Evolutionary conservation across 2,888 invertebrate species (phyloP).

Genomic region (Apodemia duryi): DNA sequence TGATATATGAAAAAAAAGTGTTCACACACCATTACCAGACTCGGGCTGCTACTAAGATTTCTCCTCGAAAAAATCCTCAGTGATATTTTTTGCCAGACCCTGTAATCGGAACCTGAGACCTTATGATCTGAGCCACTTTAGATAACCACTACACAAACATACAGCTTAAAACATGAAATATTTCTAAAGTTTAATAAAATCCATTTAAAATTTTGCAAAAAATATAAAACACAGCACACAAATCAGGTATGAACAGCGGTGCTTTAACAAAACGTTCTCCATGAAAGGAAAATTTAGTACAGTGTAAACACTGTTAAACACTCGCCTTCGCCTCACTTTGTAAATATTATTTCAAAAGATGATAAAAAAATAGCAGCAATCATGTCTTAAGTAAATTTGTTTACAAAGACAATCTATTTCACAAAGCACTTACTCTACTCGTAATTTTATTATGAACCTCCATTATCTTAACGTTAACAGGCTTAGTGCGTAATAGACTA

Average conservation of each 20-base stretch:
- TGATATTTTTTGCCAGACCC: no score
- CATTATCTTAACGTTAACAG: constrained; percentile 24
- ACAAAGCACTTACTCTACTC: constrained; percentile 48
- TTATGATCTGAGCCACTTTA: no score
- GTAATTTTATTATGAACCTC: constrained; percentile 55
- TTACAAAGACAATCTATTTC: constrained; percentile 55
- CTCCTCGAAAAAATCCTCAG: no score
- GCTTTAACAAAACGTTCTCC: background rate
- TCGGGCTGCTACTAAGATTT: no score
- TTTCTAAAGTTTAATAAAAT: background rate
- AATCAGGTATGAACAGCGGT: background rate
- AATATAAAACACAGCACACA: no score
- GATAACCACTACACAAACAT: no score
- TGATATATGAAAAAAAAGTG: no score
- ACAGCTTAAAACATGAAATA: no score
- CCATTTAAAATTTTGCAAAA: background rate
- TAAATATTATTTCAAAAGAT: background rate
- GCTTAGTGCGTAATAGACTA: background rate
- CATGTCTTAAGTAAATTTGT: constrained; percentile 39
- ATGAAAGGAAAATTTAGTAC: background rate
- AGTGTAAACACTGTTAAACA: background rate
- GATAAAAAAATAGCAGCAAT: constrained; percentile 27
- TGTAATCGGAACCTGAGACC: no score
- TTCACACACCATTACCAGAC: no score
- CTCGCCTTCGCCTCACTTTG: background rate